phyloP scores from a whole-genome alignment of 2,113 vertebrate genomes.

The Anoura caudifer region DNA sequence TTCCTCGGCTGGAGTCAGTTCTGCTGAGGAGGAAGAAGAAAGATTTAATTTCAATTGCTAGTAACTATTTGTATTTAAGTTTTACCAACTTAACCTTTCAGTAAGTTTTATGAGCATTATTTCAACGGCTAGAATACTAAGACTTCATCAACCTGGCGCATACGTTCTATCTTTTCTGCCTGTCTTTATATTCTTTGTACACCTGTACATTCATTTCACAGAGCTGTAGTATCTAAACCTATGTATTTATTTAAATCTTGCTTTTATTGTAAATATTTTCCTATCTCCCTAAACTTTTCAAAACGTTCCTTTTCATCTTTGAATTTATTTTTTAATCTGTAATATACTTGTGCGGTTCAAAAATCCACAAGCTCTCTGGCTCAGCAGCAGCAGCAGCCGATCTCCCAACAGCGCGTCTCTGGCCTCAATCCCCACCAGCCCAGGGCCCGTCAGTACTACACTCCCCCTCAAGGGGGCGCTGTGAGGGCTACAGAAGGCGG shows the following conservation, averaged over 20 bases:
- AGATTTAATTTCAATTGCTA: not conserved
- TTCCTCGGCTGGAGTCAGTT: conserved; percentile 86
- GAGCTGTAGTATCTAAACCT: not conserved
- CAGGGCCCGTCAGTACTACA: too few species aligned
- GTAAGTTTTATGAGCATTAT: not conserved
- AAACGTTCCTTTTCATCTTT: not conserved
- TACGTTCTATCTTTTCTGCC: not conserved
- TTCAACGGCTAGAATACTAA: not conserved
- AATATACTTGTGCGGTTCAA: not conserved
- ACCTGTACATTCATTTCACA: not conserved
- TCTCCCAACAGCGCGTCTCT: not conserved
- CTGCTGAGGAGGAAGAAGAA: conserved; percentile 69
- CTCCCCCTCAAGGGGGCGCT: too few species aligned
- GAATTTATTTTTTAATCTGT: not conserved
- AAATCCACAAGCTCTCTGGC: not conserved
- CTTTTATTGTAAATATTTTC: not conserved
- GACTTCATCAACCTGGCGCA: not conserved
- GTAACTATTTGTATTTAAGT: not conserved
- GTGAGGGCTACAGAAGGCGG: not conserved
- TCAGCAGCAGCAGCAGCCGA: not conserved
- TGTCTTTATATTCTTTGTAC: not conserved
- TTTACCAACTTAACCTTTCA: not conserved
- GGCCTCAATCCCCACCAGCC: not conserved
- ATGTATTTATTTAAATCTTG: not conserved
- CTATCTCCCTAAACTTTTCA: not conserved